Evolutionary conservation across 2,888 invertebrate species (phyloP), one percentile per base, ranked within the genome.

Genomic region (Tetheella fluctuosa): DNA sequence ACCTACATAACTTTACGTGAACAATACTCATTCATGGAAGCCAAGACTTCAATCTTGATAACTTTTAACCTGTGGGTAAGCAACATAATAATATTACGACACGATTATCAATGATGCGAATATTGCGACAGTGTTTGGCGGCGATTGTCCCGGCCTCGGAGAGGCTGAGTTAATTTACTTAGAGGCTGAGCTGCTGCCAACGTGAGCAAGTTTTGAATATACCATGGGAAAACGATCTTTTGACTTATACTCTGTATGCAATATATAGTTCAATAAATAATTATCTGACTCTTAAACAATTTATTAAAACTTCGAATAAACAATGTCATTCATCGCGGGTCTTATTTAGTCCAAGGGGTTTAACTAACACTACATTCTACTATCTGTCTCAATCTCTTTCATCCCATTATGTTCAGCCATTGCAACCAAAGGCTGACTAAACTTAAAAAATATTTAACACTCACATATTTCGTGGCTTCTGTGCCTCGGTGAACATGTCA

Each of bases 41-140:
- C 76, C 70, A 70, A 74, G 76, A 68, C 68, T 76, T 76, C 64
- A 73, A 89, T 89, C 86, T 87, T 84, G 85, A 88, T 89, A 80
- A 77, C 70, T 76, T 80, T 73, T 74, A 73, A 72, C 63, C 74
- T 84, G 86, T 89, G 86, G 84, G 86, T 86, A 87, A 84, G 81
- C 77, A 83, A 81, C 80, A 88, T 88, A 89, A 89, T 90, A 80
- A 82, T 74, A 81, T 90, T 90, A 84, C 89, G 79, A 88, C 84
- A 90, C 85, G 77, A 81, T 86, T 85, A 84, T 86, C 85, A 89
- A 82, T 86, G 86, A 87, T 87, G 90, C 81, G 89, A 89, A 85
- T 65, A 73, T 87, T 88, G 80, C 80, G 75, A 77, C 77, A 76
- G 62, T 69, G 69, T 72, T 63, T 71, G 68, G 76, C 66, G 65